Percentiles rank a stretch among this genome's conserved stretches.
Evolutionary conservation across 2,113 vertebrate genomes (phyloP).

Genomic region (Rhabdomys dilectus): DNA sequence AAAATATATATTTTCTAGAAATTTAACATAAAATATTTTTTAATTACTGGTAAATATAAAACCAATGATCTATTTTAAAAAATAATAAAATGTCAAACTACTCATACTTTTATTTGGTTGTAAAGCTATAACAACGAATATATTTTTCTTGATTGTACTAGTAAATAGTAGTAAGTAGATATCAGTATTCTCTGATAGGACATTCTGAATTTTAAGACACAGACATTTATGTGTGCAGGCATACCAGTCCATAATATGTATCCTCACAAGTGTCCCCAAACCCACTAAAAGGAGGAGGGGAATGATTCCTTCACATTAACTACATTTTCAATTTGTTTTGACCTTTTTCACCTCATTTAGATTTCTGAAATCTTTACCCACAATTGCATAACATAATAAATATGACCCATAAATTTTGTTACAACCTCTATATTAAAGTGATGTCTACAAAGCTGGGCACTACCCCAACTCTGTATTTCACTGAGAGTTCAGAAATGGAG

Average conservation of each 20-base stretch:
- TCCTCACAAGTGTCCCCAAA: background rate
- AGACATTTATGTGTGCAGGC: background rate
- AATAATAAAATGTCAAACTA: background rate
- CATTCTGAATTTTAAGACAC: background rate
- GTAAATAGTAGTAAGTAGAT: background rate
- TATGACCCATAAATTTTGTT: constrained; percentile 4
- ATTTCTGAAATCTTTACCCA: constrained; percentile 39
- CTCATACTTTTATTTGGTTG: background rate
- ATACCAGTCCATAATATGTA: background rate
- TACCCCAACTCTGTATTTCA: background rate
- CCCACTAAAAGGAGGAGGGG: background rate
- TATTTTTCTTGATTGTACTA: background rate
- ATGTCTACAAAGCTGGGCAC: background rate
- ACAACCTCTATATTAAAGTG: background rate
- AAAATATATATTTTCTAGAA: background rate
- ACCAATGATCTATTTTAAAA: background rate
- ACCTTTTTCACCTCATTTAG: background rate
- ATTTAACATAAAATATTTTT: background rate
- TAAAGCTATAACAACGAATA: background rate
- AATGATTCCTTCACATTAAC: background rate
- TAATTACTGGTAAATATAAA: background rate
- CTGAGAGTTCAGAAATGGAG: background rate
- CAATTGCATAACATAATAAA: constrained; percentile 13
- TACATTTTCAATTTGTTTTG: background rate
- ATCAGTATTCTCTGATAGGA: background rate